Conservation (phyloP, 2,797 vertebrate genomes). For the Sebastes miniatus region DNA sequence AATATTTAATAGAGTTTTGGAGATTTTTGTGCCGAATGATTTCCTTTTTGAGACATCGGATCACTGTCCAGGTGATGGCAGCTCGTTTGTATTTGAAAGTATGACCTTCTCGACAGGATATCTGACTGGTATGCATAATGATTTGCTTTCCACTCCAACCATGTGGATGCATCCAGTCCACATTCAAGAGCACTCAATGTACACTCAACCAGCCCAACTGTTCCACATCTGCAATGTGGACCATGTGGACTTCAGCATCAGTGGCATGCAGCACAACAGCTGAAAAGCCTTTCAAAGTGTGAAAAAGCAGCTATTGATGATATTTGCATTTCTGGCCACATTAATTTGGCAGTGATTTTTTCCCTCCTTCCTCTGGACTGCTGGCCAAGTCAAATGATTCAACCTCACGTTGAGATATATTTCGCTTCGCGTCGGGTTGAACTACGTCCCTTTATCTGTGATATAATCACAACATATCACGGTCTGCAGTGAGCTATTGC, state of each 20-base stretch:
- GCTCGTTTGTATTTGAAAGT: neutral
- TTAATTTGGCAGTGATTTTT: neutral
- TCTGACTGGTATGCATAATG: neutral
- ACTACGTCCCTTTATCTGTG: too few species aligned
- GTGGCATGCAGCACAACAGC: neutral
- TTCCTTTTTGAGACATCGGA: neutral
- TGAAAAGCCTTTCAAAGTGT: neutral
- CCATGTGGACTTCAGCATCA: neutral
- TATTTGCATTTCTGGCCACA: neutral
- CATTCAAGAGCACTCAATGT: neutral
- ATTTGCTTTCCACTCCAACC: neutral
- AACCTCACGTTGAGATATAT: neutral
- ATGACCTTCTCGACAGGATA: neutral
- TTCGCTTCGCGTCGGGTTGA: neutral
- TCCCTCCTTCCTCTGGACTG: neutral
- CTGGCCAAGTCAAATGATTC: neutral
- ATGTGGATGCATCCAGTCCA: neutral
- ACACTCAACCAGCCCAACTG: neutral
- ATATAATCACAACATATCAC: too few species aligned
- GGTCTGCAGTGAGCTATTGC: neutral
- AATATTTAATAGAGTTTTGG: neutral
- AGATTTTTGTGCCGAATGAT: neutral
- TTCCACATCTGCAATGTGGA: neutral
- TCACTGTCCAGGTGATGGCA: neutral
- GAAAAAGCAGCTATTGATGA: neutral